These are phyloP conservation scores for Paralinhomoeus sp. DNA, from an alignment of 2,888 invertebrate species.

Conservation along the genomic window DNA sequence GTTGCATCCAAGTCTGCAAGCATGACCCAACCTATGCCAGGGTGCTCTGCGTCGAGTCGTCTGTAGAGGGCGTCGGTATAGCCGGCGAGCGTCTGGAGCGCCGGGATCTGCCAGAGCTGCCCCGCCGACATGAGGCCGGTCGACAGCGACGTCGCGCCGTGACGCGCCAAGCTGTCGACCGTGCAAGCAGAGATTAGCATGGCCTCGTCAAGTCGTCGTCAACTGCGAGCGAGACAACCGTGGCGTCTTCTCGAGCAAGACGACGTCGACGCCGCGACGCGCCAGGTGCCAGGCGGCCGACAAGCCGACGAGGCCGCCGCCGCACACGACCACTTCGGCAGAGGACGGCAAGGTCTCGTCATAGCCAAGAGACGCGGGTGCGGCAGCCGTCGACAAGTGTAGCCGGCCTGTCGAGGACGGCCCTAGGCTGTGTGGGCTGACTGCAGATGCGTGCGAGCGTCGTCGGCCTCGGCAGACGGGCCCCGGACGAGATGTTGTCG, in stretches of 20 bases:
- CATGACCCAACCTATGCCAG: neutral
- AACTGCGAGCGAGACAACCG: no score
- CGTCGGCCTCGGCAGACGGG: no score
- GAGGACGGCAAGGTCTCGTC: constrained; percentile 3
- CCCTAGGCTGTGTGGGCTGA: no score
- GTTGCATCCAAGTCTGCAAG: neutral
- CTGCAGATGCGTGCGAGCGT: no score
- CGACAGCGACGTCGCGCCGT: constrained; percentile 51
- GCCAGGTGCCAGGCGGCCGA: constrained; percentile 51
- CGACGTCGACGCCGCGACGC: constrained; percentile 44
- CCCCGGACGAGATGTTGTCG: no score
- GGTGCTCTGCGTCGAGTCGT: constrained; percentile 40
- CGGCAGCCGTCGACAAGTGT: no score
- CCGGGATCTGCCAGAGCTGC: constrained; percentile 46
- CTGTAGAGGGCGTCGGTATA: constrained; percentile 51
- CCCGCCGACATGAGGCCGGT: constrained; percentile 45
- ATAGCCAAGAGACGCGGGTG: no score
- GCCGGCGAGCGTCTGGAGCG: constrained; percentile 39
- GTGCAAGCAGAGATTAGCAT: no score
- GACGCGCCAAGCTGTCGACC: constrained; percentile 44
- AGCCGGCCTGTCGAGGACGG: no score
- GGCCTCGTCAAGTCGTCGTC: no score
- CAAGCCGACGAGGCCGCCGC: constrained; percentile 49
- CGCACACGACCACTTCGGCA: constrained; percentile 32
- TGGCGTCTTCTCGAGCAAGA: constrained; percentile 38